Evolutionary conservation across 2,113 vertebrate genomes (phyloP), one percentile per base, ranked within the genome.

Genomic region (Coreoperca whiteheadi): DNA sequence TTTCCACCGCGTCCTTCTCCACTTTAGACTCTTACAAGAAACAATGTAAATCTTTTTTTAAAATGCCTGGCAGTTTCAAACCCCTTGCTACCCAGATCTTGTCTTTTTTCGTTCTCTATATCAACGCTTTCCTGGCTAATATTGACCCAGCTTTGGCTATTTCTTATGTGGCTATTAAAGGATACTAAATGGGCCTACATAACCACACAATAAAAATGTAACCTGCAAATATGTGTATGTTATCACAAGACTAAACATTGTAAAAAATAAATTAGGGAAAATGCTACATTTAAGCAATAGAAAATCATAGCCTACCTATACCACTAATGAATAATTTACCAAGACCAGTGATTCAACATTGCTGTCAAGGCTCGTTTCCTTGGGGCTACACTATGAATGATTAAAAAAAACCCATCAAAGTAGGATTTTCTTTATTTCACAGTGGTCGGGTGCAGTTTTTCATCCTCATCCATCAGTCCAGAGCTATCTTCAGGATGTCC

Each of bases 281-380:
- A 87, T 87, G 89, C 91, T 93, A 93, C 91, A 91, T 89, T 74
- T 85, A 85, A 88, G 83, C 84, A 80, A 85, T 82, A 82, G 48
- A 66, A 46, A 93, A 89, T 78, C 89, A 88, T 81, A 81, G 68
- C 77, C 84, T 82, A 84, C 81, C 86, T 88, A 80, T 43, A 78
- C 67, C 82, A 69, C 82, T 81, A 70, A 92, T 92, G 53, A 93
- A 94, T 92, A 77, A 93, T 91, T 91, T 80, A 93, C 77, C 84
- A 81, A 74, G 59, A 90, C 87, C 88, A 93, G 91, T 92, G 90
- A 90, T 90, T 92, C 86, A 87, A 88, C 88, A 93, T 93, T 80
- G 90, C 89, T 86, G 82, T 87, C 76, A 70, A 84, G 90, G 90
- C 86, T 84, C 78, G 69, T 86, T 87, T 92, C 89, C 88, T 89